phyloP scores from a whole-genome alignment of 2,113 vertebrate genomes.

The Elephas maximus region DNA sequence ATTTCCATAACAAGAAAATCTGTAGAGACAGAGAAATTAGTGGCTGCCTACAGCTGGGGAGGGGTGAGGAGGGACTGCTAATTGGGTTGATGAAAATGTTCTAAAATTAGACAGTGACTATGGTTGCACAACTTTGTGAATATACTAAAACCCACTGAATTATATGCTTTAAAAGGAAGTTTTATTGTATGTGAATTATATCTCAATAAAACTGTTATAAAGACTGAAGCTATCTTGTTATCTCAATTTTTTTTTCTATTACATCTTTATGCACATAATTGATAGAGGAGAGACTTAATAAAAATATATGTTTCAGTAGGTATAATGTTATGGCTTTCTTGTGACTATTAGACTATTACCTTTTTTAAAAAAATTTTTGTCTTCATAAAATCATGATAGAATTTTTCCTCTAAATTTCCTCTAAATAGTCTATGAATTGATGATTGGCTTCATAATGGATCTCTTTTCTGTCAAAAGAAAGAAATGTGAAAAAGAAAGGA shows the following conservation, averaged over 20 bases:
- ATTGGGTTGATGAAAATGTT: not conserved
- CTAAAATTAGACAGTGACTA: not conserved
- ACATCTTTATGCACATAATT: slow-evolving; percentile 29
- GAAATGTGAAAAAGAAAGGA: not conserved
- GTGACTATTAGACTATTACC: not conserved
- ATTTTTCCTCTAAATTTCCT: not conserved
- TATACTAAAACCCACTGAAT: not conserved
- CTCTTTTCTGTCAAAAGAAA: slow-evolving; percentile 23
- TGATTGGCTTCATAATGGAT: not conserved
- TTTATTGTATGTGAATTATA: slow-evolving; percentile 50
- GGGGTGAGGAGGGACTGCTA: not conserved
- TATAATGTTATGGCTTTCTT: not conserved
- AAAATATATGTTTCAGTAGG: not conserved
- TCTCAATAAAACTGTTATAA: not conserved
- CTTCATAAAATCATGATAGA: not conserved
- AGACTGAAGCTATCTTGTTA: not conserved
- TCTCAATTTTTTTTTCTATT: not conserved
- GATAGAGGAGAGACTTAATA: not conserved
- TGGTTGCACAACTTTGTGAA: not conserved
- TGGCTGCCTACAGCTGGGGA: not conserved
- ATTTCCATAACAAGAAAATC: not conserved
- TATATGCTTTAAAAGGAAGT: not conserved
- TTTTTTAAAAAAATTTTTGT: not conserved
- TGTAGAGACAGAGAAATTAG: not conserved
- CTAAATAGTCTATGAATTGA: slow-evolving; percentile 44